Evolutionary conservation across 2,888 invertebrate genomes (phyloP), one percentile per base, ranked within the genome.

Genomic region (Drosophila borealis): DNA sequence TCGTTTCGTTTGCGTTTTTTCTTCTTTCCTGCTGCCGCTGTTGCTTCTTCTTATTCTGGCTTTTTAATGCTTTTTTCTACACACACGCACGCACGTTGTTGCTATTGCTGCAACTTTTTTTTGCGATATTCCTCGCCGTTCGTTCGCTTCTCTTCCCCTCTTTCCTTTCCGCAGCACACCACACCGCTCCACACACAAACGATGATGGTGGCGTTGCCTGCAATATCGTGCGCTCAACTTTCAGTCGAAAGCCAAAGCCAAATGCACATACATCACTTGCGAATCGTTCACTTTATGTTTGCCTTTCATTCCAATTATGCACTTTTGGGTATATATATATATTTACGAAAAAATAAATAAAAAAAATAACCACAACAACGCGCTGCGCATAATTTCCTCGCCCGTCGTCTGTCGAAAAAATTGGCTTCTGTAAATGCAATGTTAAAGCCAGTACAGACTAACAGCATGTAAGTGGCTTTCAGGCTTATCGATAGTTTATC

Each of bases 301-400:
- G 50, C 81, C 73, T 65, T 65, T 62, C 62, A 81, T 78, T 51
- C 55, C 75, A 67, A 61, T 70, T 74, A 62, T 70, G 61, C 75
- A 81, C 64, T 57, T 45, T 48, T 57, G n/a, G 41, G 21, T 72
- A 53, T 62, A 46, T 70, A 46, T 70, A 55, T 70, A 59, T 68
- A 71, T 77, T 81, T 85, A 82, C 81, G 81, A 76, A 85, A 88
- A 81, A 81, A 81, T 75, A 82, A 80, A 74, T 71, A 71, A 74
- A 70, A 86, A 86, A 83, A 80, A 85, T 63, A 74, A 66, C 55
- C 82, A 82, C 75, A 78, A 78, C 74, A 78, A 74, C 81, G 66
- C 78, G 74, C 72, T 79, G 79, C 88, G 88, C 88, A 81, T 88
- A 81, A 81, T 81, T 78, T 76, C 68, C 64, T 79, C 65, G 76